A percentile compares a stretch with the other conserved stretches of the same genome.
Conservation (phyloP, 2,888 invertebrate genomes). For the Microdon myrmicae region DNA sequence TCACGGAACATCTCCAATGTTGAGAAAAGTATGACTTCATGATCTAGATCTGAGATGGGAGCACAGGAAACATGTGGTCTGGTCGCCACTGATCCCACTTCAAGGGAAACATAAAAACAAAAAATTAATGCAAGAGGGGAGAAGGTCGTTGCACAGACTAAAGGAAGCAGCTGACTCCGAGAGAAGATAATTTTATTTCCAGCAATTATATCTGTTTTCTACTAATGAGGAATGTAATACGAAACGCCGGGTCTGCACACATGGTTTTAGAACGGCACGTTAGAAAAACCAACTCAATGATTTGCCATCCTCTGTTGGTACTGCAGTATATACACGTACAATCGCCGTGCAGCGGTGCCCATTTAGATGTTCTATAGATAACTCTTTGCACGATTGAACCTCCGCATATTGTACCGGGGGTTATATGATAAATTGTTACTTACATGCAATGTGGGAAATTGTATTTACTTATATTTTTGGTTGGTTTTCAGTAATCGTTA, state of each 20-base stretch:
- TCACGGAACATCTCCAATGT: constrained; percentile 18
- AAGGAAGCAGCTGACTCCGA: background rate
- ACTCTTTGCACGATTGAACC: no score
- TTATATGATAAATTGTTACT: no score
- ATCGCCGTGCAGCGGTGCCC: no score
- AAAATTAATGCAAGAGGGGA: constrained; percentile 17
- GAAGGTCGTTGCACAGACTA: constrained; percentile 45
- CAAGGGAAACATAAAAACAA: constrained; percentile 27
- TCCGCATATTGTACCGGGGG: no score
- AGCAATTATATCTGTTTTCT: constrained; percentile 33
- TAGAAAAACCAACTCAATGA: no score
- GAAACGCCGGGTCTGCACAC: constrained; percentile 24
- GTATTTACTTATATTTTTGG: no score
- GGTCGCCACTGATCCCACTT: constrained; percentile 2
- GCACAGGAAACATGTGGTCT: constrained; percentile 23
- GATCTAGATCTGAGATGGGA: constrained; percentile 30
- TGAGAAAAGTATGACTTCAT: constrained; percentile 21
- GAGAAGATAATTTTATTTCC: constrained; percentile 38
- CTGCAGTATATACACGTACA: no score
- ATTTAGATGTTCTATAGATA: no score
- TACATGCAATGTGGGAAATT: no score
- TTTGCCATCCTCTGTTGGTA: no score
- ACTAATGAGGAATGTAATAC: constrained; percentile 34
- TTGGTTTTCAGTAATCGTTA: no score
- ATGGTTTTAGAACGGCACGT: no score